Conservation (phyloP, 2,888 invertebrate species). For the Mystacides longicornis region DNA sequence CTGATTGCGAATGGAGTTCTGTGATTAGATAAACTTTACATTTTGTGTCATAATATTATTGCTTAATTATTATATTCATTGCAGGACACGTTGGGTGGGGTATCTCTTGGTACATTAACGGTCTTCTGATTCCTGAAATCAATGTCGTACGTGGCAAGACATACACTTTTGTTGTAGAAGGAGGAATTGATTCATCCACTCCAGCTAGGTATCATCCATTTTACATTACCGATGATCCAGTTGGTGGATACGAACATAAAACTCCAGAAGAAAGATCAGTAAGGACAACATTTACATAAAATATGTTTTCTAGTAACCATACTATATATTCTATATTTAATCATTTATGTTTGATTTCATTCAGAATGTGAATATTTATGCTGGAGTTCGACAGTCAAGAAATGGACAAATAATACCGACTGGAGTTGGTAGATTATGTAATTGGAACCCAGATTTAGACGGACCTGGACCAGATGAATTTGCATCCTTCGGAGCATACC, state of each 20-base stretch:
- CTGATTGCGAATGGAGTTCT: no score
- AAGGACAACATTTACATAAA: no score
- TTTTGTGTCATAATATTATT: no score
- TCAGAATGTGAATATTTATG: conserved; percentile 72
- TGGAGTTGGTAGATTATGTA: conserved; percentile 77
- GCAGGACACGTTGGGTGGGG: conserved; percentile 91
- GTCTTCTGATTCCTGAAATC: conserved; percentile 84
- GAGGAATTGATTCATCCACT: conserved; percentile 67
- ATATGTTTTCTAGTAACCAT: no score
- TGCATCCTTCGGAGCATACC: conserved; percentile 84
- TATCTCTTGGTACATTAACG: conserved; percentile 91
- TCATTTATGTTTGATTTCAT: no score
- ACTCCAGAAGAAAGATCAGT: conserved; percentile 62
- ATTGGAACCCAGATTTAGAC: conserved; percentile 73
- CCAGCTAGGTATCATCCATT: conserved; percentile 88
- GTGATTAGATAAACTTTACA: no score
- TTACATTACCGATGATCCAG: conserved; percentile 85
- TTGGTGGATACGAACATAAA: conserved; percentile 86
- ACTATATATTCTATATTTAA: no score
- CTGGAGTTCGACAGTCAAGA: conserved; percentile 66
- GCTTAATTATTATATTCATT: conserved; percentile 19
- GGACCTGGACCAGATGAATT: conserved; percentile 73
- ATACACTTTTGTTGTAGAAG: conserved; percentile 85
- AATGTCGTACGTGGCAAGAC: conserved; percentile 79
- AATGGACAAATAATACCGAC: conserved; percentile 64